phyloP scores from a whole-genome alignment of 2,888 invertebrate genomes.

The Neoascia interrupta region DNA sequence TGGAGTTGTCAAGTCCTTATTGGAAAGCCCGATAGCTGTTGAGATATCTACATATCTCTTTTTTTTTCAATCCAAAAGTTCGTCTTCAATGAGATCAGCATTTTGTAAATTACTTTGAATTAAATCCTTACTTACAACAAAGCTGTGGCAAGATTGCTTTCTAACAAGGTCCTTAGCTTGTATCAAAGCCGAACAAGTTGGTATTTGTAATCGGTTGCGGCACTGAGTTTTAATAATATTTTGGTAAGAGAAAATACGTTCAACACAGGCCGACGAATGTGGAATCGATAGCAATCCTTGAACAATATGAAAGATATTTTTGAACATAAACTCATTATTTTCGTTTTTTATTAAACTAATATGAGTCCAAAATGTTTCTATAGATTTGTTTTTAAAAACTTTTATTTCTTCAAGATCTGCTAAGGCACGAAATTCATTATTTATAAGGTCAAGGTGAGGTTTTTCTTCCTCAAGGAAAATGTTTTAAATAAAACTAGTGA shows the following conservation, averaged over 20 bases:
- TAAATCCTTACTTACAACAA: neutral
- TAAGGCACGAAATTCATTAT: constrained; percentile 30
- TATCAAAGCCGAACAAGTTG: constrained; percentile 32
- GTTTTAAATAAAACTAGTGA: constrained; percentile 12
- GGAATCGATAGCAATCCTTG: too few species aligned
- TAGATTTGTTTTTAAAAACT: constrained; percentile 8
- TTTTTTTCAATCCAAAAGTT: too few species aligned
- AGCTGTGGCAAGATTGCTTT: constrained; percentile 28
- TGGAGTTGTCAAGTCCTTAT: too few species aligned
- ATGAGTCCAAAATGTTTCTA: constrained; percentile 27
- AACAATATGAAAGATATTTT: constrained; percentile 32
- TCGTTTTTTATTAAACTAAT: constrained; percentile 21
- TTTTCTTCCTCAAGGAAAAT: constrained; percentile 30
- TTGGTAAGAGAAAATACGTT: constrained; percentile 35
- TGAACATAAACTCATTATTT: constrained; percentile 15
- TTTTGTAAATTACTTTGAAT: neutral
- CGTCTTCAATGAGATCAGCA: too few species aligned
- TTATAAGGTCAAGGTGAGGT: constrained; percentile 6
- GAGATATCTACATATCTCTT: too few species aligned
- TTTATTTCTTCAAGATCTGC: constrained; percentile 18
- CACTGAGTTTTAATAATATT: constrained; percentile 49
- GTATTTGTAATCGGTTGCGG: neutral
- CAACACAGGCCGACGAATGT: constrained; percentile 22
- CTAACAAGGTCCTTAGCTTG: constrained; percentile 26
- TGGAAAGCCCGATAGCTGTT: too few species aligned